Percentiles rank a stretch among this genome's conserved stretches.
Evolutionary conservation across 1,140 invertebrate genomes (phyloP).

Genomic region (Dendroctonus valens): DNA sequence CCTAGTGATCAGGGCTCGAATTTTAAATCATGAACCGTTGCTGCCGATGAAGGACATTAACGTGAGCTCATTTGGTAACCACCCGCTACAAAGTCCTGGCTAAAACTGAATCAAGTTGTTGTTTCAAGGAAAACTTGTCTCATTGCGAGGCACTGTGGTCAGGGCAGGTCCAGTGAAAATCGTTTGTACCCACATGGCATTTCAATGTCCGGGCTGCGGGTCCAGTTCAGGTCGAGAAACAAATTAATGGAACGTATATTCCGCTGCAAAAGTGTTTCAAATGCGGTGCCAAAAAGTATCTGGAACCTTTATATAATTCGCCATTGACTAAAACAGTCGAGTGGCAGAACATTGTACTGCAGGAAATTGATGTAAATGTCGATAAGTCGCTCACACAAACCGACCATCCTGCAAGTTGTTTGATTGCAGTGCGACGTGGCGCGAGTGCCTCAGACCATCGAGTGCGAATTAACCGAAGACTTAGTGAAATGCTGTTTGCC

Average conservation of each 20-base stretch:
- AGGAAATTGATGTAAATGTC: slow-evolving; percentile 55
- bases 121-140: slow-evolving; percentile 72
- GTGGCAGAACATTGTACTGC: slow-evolving; percentile 78
- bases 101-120: slow-evolving; percentile 33
- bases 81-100: slow-evolving; percentile 13
- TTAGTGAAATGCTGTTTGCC: slow-evolving; percentile 84
- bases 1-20: slow-evolving; percentile 60
- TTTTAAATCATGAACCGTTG: slow-evolving; percentile 69
- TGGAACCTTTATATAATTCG: slow-evolving; percentile 67
- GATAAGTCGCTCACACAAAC: slow-evolving; percentile 54
- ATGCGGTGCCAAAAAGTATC: slow-evolving; percentile 63
- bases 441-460: slow-evolving; percentile 79
- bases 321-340: slow-evolving; percentile 70
- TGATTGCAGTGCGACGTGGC: slow-evolving; percentile 61
- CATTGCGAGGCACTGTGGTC: slow-evolving; percentile 83
- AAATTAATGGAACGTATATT: slow-evolving; percentile 62
- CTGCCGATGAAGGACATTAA: slow-evolving; percentile 72
- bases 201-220: slow-evolving; percentile 72
- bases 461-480: slow-evolving; percentile 84
- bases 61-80: slow-evolving; percentile 73
- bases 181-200: slow-evolving; percentile 74
- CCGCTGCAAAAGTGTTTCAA: slow-evolving; percentile 58
- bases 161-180: slow-evolving; percentile 75
- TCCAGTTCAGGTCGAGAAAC: slow-evolving; percentile 60
- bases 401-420: slow-evolving; percentile 49